Conservation (phyloP, 2,113 vertebrate species). For the Scomber scombrus region DNA sequence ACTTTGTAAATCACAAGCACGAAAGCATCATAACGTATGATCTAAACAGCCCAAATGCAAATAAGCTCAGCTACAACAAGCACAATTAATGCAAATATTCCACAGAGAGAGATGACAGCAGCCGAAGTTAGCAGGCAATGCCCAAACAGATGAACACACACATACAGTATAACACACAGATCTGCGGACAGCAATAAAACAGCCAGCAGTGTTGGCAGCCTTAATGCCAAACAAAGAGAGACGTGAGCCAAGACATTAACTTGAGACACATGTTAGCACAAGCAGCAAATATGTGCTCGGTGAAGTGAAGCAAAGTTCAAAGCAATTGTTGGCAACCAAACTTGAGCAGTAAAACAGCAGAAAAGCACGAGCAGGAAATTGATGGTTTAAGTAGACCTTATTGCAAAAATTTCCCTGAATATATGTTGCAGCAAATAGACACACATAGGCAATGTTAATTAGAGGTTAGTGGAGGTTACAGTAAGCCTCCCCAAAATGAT, state of each 20-base stretch:
- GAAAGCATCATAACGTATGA: not conserved
- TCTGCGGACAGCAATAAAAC: not conserved
- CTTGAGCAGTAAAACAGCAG: too few relatives aligned
- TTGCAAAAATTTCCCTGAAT: too few relatives aligned
- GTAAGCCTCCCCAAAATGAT: too few relatives aligned
- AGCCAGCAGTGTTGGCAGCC: not conserved
- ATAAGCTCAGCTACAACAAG: not conserved
- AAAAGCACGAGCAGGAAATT: too few relatives aligned
- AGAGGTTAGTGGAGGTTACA: too few relatives aligned
- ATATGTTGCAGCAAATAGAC: too few relatives aligned
- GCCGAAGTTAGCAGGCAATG: not conserved
- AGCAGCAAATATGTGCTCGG: not conserved
- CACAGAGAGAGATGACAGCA: not conserved
- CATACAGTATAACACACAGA: not conserved
- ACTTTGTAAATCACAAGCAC: not conserved
- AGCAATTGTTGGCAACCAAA: too few relatives aligned
- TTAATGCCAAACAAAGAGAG: not conserved
- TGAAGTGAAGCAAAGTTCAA: not conserved
- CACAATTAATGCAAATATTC: slow-evolving; percentile 16
- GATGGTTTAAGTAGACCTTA: too few relatives aligned
- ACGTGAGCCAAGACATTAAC: not conserved
- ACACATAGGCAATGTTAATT: too few relatives aligned
- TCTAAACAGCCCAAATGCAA: not conserved
- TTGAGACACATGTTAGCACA: not conserved
- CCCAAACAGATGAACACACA: not conserved